Percentiles rank a stretch among this genome's conserved stretches.
These are phyloP conservation scores for Cylas formicarius DNA, from an alignment of 1,140 invertebrate genomes.

Conservation along the genomic window DNA sequence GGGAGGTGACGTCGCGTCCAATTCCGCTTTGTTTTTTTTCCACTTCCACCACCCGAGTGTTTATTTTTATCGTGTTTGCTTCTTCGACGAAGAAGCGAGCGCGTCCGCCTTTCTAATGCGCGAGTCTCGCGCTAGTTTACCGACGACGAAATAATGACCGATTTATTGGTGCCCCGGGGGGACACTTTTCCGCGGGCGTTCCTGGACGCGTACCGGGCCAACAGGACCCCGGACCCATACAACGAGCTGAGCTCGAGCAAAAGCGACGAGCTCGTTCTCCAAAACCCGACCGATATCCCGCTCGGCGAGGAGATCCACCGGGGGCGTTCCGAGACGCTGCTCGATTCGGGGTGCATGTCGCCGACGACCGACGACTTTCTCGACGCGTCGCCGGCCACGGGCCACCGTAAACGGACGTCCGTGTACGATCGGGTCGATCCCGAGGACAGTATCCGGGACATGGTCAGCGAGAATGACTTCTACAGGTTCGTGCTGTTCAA, in stretches of 20 bases:
- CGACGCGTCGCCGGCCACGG: constrained; percentile 28
- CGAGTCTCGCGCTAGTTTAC: no score
- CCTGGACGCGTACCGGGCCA: constrained; percentile 36
- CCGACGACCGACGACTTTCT: constrained; percentile 34
- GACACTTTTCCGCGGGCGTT: constrained; percentile 40
- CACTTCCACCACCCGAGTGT: no score
- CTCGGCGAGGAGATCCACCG: constrained; percentile 36
- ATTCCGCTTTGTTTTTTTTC: no score
- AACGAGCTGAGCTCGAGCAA: constrained; percentile 39
- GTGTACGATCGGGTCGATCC: constrained; percentile 51
- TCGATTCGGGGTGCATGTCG: constrained; percentile 31
- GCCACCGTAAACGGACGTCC: constrained; percentile 25
- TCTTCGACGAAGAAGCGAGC: no score
- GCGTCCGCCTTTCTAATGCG: no score
- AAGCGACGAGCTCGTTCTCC: constrained; percentile 41
- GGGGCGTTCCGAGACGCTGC: constrained; percentile 38
- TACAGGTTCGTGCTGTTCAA: constrained; percentile 61
- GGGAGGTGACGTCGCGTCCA: no score
- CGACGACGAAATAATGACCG: constrained; percentile 40
- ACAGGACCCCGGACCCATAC: constrained; percentile 34
- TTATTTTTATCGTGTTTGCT: no score
- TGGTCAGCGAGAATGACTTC: constrained; percentile 57
- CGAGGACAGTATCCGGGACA: constrained; percentile 57
- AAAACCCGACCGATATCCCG: constrained; percentile 36
- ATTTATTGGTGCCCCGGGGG: constrained; percentile 38